Conservation (phyloP, 1,140 invertebrate genomes). For the Nephila pilipes region DNA sequence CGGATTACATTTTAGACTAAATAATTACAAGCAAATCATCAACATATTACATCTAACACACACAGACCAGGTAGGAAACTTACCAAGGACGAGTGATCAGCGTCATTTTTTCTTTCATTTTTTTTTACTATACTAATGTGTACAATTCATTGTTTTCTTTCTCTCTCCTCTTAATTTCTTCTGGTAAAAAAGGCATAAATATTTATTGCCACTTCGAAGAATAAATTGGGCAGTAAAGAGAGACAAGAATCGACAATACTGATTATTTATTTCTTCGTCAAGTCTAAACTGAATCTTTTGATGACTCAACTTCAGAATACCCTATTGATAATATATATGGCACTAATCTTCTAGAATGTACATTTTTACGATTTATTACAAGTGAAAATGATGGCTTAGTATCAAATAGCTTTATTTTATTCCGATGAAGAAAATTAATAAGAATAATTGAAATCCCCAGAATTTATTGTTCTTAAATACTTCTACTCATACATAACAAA, state of each 20-base stretch:
- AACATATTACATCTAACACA: too few relatives aligned
- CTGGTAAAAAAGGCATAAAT: not conserved
- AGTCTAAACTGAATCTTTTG: not conserved
- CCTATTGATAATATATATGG: not conserved
- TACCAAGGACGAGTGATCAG: too few relatives aligned
- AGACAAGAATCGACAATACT: not conserved
- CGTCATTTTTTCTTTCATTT: too few relatives aligned
- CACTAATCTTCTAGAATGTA: not conserved
- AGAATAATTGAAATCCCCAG: not conserved
- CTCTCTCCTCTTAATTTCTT: too few relatives aligned
- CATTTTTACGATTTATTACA: constrained; percentile 11
- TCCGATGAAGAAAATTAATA: not conserved
- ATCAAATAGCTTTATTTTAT: not conserved
- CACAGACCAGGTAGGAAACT: too few relatives aligned
- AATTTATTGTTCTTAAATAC: not conserved
- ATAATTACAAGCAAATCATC: too few relatives aligned
- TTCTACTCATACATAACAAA: not conserved
- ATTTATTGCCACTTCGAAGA: not conserved
- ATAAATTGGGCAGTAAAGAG: not conserved
- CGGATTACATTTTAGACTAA: too few relatives aligned
- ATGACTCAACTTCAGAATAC: not conserved
- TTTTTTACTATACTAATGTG: not conserved
- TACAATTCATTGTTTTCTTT: not conserved
- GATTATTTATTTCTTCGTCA: constrained; percentile 7
- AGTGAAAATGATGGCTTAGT: not conserved